phyloP scores from a whole-genome alignment of 2,113 vertebrate species.

The Oncorhynchus masou region DNA sequence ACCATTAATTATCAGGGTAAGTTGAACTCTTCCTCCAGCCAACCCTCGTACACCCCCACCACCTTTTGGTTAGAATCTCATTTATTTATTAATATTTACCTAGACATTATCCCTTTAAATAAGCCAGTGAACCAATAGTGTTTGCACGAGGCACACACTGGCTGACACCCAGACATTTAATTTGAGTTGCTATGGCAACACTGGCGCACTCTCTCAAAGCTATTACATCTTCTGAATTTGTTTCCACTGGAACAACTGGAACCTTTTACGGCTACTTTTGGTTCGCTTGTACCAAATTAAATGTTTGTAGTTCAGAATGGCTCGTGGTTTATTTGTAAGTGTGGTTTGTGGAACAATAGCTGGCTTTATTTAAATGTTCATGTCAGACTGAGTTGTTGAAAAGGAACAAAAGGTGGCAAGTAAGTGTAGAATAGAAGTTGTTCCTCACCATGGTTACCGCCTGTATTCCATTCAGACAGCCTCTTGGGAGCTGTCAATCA shows the following conservation, averaged over 20 bases:
- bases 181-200: conserved; percentile 63
- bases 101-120: conserved; percentile 30
- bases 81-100: conserved; percentile 40
- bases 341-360: conserved; percentile 10
- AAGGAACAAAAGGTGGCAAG: conserved; percentile 21
- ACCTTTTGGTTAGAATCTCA: conserved; percentile 24
- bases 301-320: no score
- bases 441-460: conserved; percentile 68
- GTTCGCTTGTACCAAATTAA: background rate
- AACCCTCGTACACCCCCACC: background rate
- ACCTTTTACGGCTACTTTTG: conserved; percentile 13
- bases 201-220: conserved; percentile 21
- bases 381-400: background rate
- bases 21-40: background rate
- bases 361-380: background rate
- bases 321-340: background rate
- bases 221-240: conserved; percentile 46
- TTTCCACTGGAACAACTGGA: conserved; percentile 41
- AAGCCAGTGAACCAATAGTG: conserved; percentile 39
- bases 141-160: conserved; percentile 12
- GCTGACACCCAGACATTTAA: conserved; percentile 11
- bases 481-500: conserved; percentile 74
- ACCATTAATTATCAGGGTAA: background rate
- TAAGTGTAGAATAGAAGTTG: conserved; percentile 43
- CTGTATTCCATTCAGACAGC: conserved; percentile 69